Evolutionary conservation across 2,888 invertebrate species (phyloP).

Genomic region (Caenorhabditis drosophilae): DNA sequence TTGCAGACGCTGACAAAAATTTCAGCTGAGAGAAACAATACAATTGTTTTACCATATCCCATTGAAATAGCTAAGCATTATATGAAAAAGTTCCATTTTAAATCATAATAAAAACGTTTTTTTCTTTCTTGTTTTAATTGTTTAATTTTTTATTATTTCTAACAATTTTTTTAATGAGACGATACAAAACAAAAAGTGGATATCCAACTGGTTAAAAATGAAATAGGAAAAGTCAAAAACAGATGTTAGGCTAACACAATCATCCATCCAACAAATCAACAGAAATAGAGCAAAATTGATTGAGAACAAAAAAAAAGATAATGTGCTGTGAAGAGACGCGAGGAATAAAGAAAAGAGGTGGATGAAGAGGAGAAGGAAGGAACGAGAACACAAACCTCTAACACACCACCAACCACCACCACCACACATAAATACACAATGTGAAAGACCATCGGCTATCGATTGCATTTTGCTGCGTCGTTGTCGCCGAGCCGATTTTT

Average conservation of each 20-base stretch:
- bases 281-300: no score
- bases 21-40: slow-evolving; percentile 59
- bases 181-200: background rate
- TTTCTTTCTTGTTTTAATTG: background rate
- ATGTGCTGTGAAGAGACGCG: background rate
- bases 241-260: slow-evolving; percentile 19
- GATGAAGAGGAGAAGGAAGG: background rate
- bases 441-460: slow-evolving; percentile 38
- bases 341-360: background rate
- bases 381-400: no score
- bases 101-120: background rate
- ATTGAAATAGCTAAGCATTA: slow-evolving; percentile 54
- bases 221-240: slow-evolving; percentile 22
- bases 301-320: slow-evolving; percentile 1
- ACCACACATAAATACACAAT: slow-evolving; percentile 24
- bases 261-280: slow-evolving; percentile 16
- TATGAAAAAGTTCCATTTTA: slow-evolving; percentile 37
- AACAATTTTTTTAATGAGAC: background rate
- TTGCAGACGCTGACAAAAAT: slow-evolving; percentile 71
- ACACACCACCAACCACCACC: slow-evolving; percentile 11
- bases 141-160: background rate
- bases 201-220: background rate
- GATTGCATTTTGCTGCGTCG: slow-evolving; percentile 22
- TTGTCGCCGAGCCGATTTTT: slow-evolving; percentile 1
- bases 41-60: slow-evolving; percentile 63